Base-by-base conservation (phyloP, 2,888 invertebrate species). In the Ectemnius cavifrons region DNA sequence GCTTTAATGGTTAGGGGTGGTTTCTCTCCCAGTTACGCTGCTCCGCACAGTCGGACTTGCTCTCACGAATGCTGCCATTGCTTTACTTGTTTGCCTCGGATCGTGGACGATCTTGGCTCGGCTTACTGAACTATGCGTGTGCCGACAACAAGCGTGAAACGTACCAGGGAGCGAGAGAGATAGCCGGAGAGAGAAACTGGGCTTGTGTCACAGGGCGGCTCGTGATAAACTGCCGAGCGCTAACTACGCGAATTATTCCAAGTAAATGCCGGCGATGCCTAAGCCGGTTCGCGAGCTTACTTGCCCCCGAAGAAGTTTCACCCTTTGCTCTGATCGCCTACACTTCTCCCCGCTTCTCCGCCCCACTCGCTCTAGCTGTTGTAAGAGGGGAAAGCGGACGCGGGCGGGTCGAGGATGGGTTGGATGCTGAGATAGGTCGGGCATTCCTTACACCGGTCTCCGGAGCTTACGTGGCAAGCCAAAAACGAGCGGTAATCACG, bases 211-310 rank as follows among this genome's bases (percentile, higher is more conserved):
- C 81, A 37, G 37, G 37, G 76, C 76, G 63, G 78, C 82, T 72
- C 73, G 83, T 86, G 87, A 88, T 87, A 87, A 88, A 88, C 84
- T 85, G 81, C 82, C 77, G 75, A 65, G 59, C 83, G 81, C 82
- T 86, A 86, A 87, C 86, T 85, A 85, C 85, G 82, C 84, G 82
- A 88, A 88, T 88, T 88, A 88, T 87, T 87, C 83, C 86, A 85
- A 85, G 85, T 86, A 85, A 83, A 86, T 76, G 77, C 63, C 71
- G 60, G 37, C 67, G 65, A 69, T 63, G 37, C 57, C 62, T 58
- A 52, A 14, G 65, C 46, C 56, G 59, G 52, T 47, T 49, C 37
- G 64, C 52, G 52, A 16, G 52, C n/a, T 60, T 58, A 70, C 72
- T 77, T 73, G 63, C 77, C 61, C 37, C 37, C 37, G 73, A 70